These are phyloP conservation scores for Halictus rubicundus DNA, from an alignment of 1,140 invertebrate species.

Conservation along the genomic window DNA sequence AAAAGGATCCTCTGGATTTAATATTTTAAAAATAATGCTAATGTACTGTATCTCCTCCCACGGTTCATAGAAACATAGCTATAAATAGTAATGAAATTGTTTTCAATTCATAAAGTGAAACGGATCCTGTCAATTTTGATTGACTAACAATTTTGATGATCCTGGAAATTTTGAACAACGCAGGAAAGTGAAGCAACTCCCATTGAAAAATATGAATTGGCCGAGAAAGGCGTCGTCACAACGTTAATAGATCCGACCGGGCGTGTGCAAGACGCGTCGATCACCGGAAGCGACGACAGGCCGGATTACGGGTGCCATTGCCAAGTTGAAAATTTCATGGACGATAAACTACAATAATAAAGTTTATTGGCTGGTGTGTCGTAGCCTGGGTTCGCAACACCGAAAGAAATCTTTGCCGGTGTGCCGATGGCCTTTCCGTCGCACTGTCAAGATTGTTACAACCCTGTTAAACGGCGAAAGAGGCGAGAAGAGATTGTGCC, in stretches of 20 bases:
- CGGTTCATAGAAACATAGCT: no score
- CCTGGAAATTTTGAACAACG: no score
- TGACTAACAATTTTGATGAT: no score
- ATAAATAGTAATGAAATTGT: no score
- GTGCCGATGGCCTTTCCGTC: no score
- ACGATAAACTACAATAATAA: slow-evolving; percentile 38
- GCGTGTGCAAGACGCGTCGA: background rate
- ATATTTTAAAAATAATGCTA: no score
- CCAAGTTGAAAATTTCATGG: slow-evolving; percentile 46
- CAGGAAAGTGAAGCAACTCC: no score
- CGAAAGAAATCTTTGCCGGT: background rate
- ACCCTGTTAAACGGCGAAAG: background rate
- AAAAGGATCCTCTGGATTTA: no score
- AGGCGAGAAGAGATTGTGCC: background rate
- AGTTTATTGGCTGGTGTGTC: slow-evolving; percentile 28
- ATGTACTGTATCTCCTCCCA: no score
- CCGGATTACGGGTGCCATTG: background rate
- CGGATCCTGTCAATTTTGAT: no score
- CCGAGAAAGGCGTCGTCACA: background rate
- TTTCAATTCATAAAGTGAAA: no score
- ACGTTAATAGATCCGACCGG: background rate
- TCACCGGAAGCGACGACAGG: background rate
- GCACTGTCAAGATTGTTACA: background rate
- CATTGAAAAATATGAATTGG: background rate
- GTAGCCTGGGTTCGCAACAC: background rate